Base-by-base conservation (phyloP, 2,797 vertebrate species). In the Schizopygopsis pylzovi region DNA sequence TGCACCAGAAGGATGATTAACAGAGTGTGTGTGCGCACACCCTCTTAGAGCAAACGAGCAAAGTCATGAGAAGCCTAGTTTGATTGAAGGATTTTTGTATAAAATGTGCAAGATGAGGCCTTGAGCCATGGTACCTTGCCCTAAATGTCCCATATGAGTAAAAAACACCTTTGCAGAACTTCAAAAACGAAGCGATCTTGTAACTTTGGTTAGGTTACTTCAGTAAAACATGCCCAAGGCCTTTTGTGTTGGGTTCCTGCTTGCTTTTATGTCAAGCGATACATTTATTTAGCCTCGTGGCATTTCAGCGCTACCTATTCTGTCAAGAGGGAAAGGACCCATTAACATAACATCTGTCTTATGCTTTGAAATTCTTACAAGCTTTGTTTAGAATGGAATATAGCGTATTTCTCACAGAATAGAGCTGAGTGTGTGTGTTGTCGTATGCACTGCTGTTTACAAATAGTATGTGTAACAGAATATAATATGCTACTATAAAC, bases 281-380 rank as follows among this genome's bases (percentile, higher is more conserved):
- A 28, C 84, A 79, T 72, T 85, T 80, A 85, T 85, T 85, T 85
- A 80, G 84, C 84, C 84, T 85, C 18, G 39, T 85, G 67, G 83
- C 65, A 37, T 79, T 85, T 79, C 76, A 72, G 18, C 8, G 12
- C 65, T 80, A 72, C 77, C 67, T 79, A 39, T 80, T 80, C 52
- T 80, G 54, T 85, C 54, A 85, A 80, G 77, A 73, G 49, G 54
- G 70, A 75, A 79, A 80, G 67, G 54, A 80, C 20, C 54, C 54
- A 80, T 85, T 79, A 85, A 73, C 68, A 85, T 85, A 80, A 85
- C 77, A 85, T 73, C 65, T 80, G 77, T 80, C 52, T 79, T 80
- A 11, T 56, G 7, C 28, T 80, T 22, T 79, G 20, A 49, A 63
- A 52, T 39, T 68, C 10, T 45, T 72, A 15, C 68, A 56, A 56